Evolutionary conservation across 2,888 invertebrate genomes (phyloP).

Genomic region (Conomelus anceps): DNA sequence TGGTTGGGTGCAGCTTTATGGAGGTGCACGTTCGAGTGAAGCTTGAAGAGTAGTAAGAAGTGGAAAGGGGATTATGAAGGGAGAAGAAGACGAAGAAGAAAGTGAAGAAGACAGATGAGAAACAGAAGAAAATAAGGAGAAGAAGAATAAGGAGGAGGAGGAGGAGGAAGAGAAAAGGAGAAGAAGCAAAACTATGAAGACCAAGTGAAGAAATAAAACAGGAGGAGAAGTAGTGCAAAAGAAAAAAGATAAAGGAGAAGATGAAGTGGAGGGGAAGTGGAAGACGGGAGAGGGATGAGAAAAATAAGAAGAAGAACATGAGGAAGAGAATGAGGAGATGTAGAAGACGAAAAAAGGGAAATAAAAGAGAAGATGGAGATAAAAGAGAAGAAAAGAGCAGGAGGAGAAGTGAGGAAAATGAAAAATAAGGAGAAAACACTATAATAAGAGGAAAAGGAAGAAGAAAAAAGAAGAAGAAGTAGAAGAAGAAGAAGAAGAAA

Average conservation of each 20-base stretch:
- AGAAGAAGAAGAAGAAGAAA: too few species aligned
- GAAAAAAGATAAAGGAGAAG: too few species aligned
- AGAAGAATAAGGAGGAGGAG: background rate
- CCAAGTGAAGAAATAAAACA: too few species aligned
- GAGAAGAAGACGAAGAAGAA: too few species aligned
- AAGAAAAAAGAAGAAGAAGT: background rate
- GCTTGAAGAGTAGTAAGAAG: too few species aligned
- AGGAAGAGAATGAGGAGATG: background rate
- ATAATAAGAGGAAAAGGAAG: background rate
- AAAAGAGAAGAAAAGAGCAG: background rate
- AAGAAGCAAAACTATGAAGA: too few species aligned
- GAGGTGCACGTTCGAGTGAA: too few species aligned
- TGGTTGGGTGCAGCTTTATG: background rate
- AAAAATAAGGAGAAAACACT: too few species aligned
- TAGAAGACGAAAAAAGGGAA: background rate
- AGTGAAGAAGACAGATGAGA: background rate
- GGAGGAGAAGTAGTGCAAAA: background rate
- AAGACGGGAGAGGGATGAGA: too few species aligned
- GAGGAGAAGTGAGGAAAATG: background rate
- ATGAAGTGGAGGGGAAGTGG: too few species aligned
- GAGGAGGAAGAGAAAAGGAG: background rate
- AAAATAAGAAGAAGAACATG: too few species aligned
- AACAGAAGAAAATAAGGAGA: background rate
- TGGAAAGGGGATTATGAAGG: too few species aligned
- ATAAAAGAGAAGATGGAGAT: background rate